These are phyloP conservation scores for Mythimna loreyi DNA, from an alignment of 2,888 invertebrate species.

Conservation along the genomic window DNA sequence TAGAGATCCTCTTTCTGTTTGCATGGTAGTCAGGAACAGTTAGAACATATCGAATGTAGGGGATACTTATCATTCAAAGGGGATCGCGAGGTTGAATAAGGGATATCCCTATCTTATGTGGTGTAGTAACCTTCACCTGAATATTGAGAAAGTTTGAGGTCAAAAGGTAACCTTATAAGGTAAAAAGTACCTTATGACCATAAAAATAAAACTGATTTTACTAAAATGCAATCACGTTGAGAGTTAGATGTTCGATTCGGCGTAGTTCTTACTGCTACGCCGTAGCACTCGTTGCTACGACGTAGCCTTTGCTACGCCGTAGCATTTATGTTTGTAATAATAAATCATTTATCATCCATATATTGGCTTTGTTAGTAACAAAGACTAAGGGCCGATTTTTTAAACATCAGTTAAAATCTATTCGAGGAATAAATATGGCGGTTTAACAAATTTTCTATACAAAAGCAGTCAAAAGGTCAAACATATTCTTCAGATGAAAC, in stretches of 20 bases:
- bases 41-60: slow-evolving; percentile 5
- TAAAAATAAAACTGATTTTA: neutral
- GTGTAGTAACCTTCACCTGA: neutral
- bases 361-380: no score
- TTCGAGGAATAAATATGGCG: no score
- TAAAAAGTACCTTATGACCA: accelerated
- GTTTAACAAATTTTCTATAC: no score
- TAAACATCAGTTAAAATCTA: no score
- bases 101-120: neutral
- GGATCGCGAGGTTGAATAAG: neutral
- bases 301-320: no score
- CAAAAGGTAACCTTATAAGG: neutral
- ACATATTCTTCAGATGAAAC: no score
- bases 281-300: slow-evolving; percentile 12
- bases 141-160: slow-evolving; percentile 1
- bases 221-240: neutral
- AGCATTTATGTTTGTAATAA: no score
- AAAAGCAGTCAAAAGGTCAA: no score
- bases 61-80: slow-evolving; percentile 17
- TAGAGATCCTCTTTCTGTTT: neutral
- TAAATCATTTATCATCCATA: no score
- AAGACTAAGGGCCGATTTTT: no score
- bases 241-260: no score
- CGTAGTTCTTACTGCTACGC: neutral
- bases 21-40: neutral